phyloP scores from a whole-genome alignment of 2,888 invertebrate genomes.

The Cephus rjabovi region DNA sequence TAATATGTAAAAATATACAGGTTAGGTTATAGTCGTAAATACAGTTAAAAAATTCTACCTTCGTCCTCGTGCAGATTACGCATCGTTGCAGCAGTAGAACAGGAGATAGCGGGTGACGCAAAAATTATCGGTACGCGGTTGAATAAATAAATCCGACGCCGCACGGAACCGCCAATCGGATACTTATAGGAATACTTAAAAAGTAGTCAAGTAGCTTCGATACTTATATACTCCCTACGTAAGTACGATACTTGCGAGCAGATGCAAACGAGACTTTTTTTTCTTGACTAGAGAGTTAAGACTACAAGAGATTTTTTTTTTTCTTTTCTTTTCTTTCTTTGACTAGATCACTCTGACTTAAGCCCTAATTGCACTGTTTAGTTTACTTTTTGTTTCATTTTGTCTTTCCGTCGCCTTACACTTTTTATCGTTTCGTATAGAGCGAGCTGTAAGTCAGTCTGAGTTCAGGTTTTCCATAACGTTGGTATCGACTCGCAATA shows the following conservation, averaged over 20 bases:
- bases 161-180: neutral
- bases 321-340: slow-evolving; percentile 7
- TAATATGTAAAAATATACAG: slow-evolving; percentile 63
- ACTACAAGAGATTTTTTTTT: slow-evolving; percentile 22
- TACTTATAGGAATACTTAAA: slow-evolving; percentile 5
- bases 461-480: slow-evolving; percentile 10
- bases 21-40: slow-evolving; percentile 59
- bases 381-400: slow-evolving; percentile 3
- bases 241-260: slow-evolving; percentile 16
- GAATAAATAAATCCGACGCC: no score
- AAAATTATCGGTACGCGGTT: no score
- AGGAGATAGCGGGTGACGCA: no score
- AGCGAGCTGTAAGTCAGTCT: slow-evolving; percentile 40
- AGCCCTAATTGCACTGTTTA: slow-evolving; percentile 36
- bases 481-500: no score
- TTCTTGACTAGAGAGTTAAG: slow-evolving; percentile 23
- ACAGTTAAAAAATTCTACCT: slow-evolving; percentile 53
- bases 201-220: no score
- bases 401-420: neutral
- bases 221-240: slow-evolving; percentile 7
- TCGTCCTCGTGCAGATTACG: neutral
- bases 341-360: slow-evolving; percentile 36
- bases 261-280: slow-evolving; percentile 15
- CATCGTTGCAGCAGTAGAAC: neutral
- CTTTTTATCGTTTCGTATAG: slow-evolving; percentile 2